Evolutionary conservation across 2,797 vertebrate genomes (phyloP).

Genomic region (Sciaenops ocellatus): DNA sequence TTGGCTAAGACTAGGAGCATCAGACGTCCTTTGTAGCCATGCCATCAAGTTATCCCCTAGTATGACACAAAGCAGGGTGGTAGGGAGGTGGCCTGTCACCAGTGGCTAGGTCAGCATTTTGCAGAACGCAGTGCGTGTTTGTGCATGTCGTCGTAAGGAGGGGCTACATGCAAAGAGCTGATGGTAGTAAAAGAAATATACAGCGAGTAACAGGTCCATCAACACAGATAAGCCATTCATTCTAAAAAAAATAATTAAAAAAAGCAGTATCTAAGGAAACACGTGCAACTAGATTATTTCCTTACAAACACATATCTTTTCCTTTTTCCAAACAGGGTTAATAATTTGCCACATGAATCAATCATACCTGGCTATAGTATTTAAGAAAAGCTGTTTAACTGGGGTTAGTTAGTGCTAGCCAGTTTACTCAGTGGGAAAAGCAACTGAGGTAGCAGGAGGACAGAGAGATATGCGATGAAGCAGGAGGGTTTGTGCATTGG

Average conservation of each 20-base stretch:
- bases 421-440: slow-evolving; percentile 12
- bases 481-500: background rate
- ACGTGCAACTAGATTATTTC: background rate
- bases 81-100: slow-evolving; percentile 73
- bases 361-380: background rate
- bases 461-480: background rate
- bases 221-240: too few species aligned
- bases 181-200: slow-evolving; percentile 14
- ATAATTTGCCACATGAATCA: slow-evolving; percentile 4
- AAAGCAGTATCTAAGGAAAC: background rate
- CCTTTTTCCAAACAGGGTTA: background rate
- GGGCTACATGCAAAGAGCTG: slow-evolving; percentile 27
- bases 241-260: too few species aligned
- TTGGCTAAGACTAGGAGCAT: slow-evolving; percentile 46
- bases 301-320: background rate
- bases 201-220: background rate
- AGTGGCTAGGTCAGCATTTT: slow-evolving; percentile 73
- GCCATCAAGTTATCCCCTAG: slow-evolving; percentile 54
- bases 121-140: slow-evolving; percentile 47
- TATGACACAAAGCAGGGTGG: slow-evolving; percentile 61
- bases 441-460: background rate
- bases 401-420: background rate
- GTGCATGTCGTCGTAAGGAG: slow-evolving; percentile 48
- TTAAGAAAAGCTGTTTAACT: slow-evolving; percentile 7
- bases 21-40: slow-evolving; percentile 63